phyloP scores from a whole-genome alignment of 1,140 invertebrate species.

The Nebria ingens region DNA sequence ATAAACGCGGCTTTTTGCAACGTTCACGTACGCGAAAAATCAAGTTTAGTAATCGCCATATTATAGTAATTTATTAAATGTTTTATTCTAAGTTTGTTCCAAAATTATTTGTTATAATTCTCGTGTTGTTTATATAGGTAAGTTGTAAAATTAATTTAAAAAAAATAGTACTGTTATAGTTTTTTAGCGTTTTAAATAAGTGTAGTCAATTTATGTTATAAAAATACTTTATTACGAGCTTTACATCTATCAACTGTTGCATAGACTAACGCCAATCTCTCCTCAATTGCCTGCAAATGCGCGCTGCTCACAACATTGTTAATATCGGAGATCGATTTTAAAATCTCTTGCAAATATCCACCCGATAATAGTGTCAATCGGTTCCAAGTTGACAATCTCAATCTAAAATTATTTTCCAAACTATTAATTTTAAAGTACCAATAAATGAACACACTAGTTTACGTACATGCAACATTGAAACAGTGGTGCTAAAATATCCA shows the following conservation, averaged over 20 bases:
- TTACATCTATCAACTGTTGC: constrained; percentile 62
- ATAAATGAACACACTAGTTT: constrained; percentile 14
- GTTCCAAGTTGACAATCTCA: constrained; percentile 57
- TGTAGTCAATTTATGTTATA: no score
- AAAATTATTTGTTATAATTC: no score
- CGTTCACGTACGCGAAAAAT: no score
- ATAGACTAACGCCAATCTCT: constrained; percentile 61
- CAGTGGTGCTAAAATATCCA: constrained; percentile 78
- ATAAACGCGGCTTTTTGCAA: no score
- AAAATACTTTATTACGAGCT: constrained; percentile 16
- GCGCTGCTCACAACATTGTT: constrained; percentile 57
- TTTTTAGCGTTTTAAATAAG: no score
- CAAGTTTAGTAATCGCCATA: no score
- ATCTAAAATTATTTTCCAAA: constrained; percentile 45
- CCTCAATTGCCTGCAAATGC: constrained; percentile 70
- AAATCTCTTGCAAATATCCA: constrained; percentile 46
- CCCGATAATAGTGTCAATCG: constrained; percentile 57
- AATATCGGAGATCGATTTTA: constrained; percentile 38
- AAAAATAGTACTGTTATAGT: no score
- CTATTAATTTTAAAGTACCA: constrained; percentile 5
- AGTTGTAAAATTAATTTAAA: no score
- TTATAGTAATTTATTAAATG: no score
- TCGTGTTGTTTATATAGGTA: no score
- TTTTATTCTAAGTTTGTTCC: no score
- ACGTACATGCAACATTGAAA: constrained; percentile 86